Evolutionary conservation across 2,113 vertebrate genomes (phyloP), one percentile per base, ranked within the genome.

Genomic region (Lethenteron reissneri): DNA sequence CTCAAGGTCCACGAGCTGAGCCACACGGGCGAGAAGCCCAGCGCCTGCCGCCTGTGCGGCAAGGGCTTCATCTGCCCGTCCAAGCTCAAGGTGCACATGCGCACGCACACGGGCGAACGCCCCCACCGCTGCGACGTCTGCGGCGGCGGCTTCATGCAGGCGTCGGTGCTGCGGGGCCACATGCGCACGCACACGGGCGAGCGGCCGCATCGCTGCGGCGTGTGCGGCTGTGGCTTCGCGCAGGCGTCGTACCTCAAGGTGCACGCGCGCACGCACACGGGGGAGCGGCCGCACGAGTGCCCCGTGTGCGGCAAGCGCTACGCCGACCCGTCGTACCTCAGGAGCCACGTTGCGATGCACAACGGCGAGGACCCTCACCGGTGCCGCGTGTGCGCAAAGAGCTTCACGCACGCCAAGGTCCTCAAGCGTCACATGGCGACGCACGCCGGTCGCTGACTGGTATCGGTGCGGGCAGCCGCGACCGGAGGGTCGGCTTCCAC

Each of bases 61-160:
- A 68, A 68, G 62, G 62, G 62, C 15, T 68, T 68, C 62, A 68
- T 21, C 21, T 21, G 21, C 15, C 15, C 62, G 10, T 68, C 62
- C 15, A n/a, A 68, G 15, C 21, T 15, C 21, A 15, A 68, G 6
- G 21, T n/a, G 21, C 62, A 68, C 62, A 68, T 68, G 62, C 62
- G 92, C 74, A 68, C 21, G 15, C 62, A 68, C 62, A 68, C 62
- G 15, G 62, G 62, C 15, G 62, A 68, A 68, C 62, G 62, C 62
- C 62, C 62, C 15, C 21, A 68, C 62, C 15, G 15, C 15, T 68
- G 62, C 10, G 21, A 15, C 7, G 62, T 68, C 15, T 68, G 62
- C 62, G 21, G 21, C 21, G 21, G 21, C 15, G 21, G 15, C 62
- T 68, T 68, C 62, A 68, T 15, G 15, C 21, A n/a, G 62, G 15